phyloP scores from a whole-genome alignment of 2,797 vertebrate species.

The Menidia menidia region DNA sequence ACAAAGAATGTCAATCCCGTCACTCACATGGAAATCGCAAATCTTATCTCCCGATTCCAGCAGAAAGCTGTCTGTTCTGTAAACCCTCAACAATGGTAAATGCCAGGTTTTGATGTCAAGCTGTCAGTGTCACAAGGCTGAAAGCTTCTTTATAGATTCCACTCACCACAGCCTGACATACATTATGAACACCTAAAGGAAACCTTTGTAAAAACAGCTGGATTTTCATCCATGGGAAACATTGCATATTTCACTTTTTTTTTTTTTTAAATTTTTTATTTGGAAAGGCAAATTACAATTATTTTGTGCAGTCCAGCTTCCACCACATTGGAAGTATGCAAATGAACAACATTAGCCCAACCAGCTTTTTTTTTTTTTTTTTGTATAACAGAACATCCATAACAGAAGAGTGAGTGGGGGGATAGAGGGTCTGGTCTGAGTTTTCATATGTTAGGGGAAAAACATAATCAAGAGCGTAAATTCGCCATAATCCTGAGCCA shows the following conservation, averaged over 20 bases:
- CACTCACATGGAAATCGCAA: neutral
- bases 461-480: too few relatives aligned
- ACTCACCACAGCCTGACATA: neutral
- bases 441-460: too few relatives aligned
- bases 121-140: neutral
- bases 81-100: neutral
- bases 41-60: neutral
- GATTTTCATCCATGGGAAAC: neutral
- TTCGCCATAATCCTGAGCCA: too few relatives aligned
- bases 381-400: too few relatives aligned
- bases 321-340: too few relatives aligned
- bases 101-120: constrained; percentile 8
- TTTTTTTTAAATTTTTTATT: too few relatives aligned
- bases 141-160: neutral
- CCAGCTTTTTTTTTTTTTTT: too few relatives aligned
- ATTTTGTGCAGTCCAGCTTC: too few relatives aligned
- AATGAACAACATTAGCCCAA: too few relatives aligned
- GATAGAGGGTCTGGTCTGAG: too few relatives aligned
- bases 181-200: constrained; percentile 4
- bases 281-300: too few relatives aligned
- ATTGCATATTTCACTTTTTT: neutral
- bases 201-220: constrained; percentile 1
- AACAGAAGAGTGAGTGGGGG: too few relatives aligned
- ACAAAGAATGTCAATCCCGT: neutral
- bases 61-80: neutral